These are phyloP conservation scores for Antechinus flavipes DNA, from an alignment of 2,113 vertebrate genomes.

Conservation along the genomic window DNA sequence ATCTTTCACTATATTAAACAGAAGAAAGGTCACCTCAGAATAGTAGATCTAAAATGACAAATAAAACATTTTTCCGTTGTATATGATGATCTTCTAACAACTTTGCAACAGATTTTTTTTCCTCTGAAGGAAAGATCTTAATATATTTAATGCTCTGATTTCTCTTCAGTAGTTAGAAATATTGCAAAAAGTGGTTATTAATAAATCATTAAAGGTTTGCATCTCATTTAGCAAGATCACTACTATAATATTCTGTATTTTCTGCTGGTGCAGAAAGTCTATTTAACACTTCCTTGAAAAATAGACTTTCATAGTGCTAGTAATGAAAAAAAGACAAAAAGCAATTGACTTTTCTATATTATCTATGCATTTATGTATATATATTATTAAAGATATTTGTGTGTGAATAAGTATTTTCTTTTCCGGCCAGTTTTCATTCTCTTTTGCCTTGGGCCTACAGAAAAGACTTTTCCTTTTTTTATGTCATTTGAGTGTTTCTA, in stretches of 20 bases:
- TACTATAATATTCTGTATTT: constrained; percentile 63
- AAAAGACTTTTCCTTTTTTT: not conserved
- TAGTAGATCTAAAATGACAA: not conserved
- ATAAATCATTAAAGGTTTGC: constrained; percentile 82
- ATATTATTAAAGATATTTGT: constrained; percentile 56
- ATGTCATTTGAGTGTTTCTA: constrained; percentile 28
- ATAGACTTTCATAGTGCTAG: constrained; percentile 3
- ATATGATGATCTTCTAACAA: constrained; percentile 54
- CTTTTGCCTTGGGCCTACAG: constrained; percentile 37
- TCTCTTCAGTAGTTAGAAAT: constrained; percentile 75
- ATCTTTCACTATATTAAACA: not conserved
- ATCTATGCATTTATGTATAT: not conserved
- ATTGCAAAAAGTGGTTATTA: constrained; percentile 80
- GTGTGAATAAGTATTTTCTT: constrained; percentile 58
- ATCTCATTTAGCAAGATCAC: constrained; percentile 71
- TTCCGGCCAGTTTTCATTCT: constrained; percentile 4
- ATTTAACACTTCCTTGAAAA: constrained; percentile 49
- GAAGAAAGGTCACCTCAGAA: not conserved
- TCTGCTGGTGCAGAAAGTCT: constrained; percentile 57
- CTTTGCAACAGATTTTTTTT: constrained; percentile 11
- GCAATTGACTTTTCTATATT: constrained; percentile 53
- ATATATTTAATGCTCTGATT: constrained; percentile 75
- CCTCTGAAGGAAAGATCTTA: constrained; percentile 55
- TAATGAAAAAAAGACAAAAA: constrained; percentile 41
- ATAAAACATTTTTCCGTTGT: not conserved